A percentile compares a stretch with the other conserved stretches of the same genome.
Evolutionary conservation across 2,888 invertebrate genomes (phyloP).

Genomic region (Lithosia quadra): DNA sequence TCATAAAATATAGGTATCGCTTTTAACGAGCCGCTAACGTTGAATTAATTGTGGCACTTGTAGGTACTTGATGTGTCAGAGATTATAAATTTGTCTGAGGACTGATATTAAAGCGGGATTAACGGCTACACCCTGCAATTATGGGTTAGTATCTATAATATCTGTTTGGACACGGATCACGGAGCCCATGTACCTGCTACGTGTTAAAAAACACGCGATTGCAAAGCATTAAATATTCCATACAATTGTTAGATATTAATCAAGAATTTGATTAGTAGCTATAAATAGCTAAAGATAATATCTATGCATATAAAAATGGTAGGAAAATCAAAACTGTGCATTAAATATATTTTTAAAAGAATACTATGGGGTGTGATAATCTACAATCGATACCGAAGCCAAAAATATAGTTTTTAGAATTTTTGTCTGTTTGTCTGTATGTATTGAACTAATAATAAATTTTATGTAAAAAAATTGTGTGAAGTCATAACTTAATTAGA

Average conservation of each 20-base stretch:
- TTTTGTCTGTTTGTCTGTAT: no score
- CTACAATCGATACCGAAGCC: no score
- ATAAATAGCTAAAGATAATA: background rate
- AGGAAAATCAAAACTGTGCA: no score
- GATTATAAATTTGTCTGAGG: background rate
- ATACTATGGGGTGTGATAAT: no score
- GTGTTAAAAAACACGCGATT: background rate
- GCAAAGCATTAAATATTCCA: slow-evolving; percentile 3
- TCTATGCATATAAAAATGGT: no score
- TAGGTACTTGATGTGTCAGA: background rate
- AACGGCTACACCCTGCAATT: background rate
- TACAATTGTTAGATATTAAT: background rate
- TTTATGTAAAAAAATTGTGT: no score
- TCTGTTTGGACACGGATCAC: background rate
- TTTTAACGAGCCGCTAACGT: background rate
- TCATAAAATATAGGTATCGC: background rate
- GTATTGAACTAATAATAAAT: no score
- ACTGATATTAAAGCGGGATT: background rate
- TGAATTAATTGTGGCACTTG: background rate
- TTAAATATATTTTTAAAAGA: no score
- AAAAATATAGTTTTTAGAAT: no score
- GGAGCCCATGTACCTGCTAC: background rate
- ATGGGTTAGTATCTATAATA: background rate
- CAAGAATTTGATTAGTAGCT: background rate
- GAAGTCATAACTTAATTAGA: no score